Evolutionary conservation across 2,113 vertebrate genomes (phyloP), one percentile per base, ranked within the genome.

Genomic region (Tenebrosternarchus preto): DNA sequence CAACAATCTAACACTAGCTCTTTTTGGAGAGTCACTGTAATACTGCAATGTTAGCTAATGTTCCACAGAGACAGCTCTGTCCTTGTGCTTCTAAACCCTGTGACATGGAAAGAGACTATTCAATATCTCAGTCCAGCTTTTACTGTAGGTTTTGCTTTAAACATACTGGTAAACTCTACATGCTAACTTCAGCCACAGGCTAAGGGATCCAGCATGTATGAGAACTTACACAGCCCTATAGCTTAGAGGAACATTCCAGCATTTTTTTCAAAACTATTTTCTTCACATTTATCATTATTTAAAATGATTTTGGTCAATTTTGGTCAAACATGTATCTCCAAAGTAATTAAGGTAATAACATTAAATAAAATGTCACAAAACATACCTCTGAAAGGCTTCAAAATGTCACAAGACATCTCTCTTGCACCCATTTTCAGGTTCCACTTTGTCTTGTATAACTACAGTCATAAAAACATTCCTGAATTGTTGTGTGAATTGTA

Each of bases 41-140:
- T 70, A 76, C 56, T 72, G 33, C 33, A 83, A 57, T 39, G 73
- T 22, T 31, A 80, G 55, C 69, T 78, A 77, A 22, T 76, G 31
- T 29, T 64, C 71, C 46, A 81, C 55, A 73, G 64, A 60, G 71
- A 78, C 79, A 73, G 15, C 33, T 61, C 20, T 55, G 73, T 25
- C 77, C 69, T 85, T 85, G 84, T 85, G 84, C 84, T 85, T 85
- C 78, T 85, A 76, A 76, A 85, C 82, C 84, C 80, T 82, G 84
- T 82, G 80, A 75, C 74, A 73, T 77, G 77, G 80, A 82, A 80
- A 67, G 80, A 85, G 80, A 80, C 60, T n/a, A 39, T 39, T n/a
- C 9, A 69, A 59, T 33, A 61, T 82, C 77, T 67, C 76, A 80
- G 53, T 80, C 80, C 80, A 27, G 80, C 73, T 80, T 82, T 85